These are phyloP conservation scores for Lonchura striata DNA, from an alignment of 2,113 vertebrate genomes.

Conservation along the genomic window DNA sequence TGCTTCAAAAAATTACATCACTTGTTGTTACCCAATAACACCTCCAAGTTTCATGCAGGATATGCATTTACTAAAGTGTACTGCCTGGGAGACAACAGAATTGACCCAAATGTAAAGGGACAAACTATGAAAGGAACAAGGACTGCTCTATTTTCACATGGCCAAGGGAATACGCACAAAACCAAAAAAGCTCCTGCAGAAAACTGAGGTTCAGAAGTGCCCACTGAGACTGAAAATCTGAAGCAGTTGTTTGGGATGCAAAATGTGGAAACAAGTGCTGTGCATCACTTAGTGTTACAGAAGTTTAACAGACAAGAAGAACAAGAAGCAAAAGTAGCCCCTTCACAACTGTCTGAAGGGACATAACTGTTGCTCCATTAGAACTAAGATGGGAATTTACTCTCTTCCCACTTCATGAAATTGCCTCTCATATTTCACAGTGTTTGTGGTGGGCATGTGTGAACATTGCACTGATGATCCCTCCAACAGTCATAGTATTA, in stretches of 20 bases:
- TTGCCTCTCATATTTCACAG: neutral
- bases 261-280: neutral
- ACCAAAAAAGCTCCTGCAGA: neutral
- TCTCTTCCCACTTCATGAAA: neutral
- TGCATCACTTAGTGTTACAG: neutral
- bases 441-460: neutral
- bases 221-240: neutral
- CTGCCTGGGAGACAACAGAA: neutral
- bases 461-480: neutral
- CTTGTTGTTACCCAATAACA: neutral
- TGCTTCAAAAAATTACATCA: accelerated
- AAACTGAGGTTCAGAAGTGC: neutral
- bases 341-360: neutral
- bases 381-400: neutral
- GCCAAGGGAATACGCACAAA: neutral
- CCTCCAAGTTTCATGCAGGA: neutral
- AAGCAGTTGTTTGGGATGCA: neutral
- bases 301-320: neutral
- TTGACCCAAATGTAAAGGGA: neutral
- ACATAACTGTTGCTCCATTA: neutral
- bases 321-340: neutral
- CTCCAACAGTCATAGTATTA: neutral
- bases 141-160: neutral
- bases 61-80: neutral
- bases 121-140: neutral